phyloP scores from a whole-genome alignment of 2,888 invertebrate genomes.

The Lomographa bimaculata region DNA sequence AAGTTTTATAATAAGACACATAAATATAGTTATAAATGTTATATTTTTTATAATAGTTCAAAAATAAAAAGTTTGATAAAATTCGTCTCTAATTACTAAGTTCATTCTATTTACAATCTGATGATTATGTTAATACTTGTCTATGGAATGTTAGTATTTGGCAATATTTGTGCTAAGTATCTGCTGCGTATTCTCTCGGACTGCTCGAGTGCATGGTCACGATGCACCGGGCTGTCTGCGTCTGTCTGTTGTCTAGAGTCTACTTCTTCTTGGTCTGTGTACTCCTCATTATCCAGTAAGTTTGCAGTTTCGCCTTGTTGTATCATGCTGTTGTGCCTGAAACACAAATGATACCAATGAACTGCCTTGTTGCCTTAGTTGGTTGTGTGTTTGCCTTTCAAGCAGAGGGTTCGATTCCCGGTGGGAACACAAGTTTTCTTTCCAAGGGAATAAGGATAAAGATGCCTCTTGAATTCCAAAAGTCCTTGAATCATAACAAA shows the following conservation, averaged over 20 bases:
- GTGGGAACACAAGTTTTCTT: too few species aligned
- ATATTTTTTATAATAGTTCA: constrained; percentile 20
- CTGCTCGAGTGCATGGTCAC: constrained; percentile 55
- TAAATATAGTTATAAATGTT: constrained; percentile 11
- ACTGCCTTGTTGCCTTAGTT: too few species aligned
- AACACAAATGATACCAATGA: too few species aligned
- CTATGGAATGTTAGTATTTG: constrained; percentile 63
- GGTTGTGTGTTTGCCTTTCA: background rate
- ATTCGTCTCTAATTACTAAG: constrained; percentile 26
- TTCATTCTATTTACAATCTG: constrained; percentile 33
- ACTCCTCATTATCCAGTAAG: constrained; percentile 63
- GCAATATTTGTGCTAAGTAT: constrained; percentile 76
- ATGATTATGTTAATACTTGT: constrained; percentile 52
- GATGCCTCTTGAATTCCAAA: too few species aligned
- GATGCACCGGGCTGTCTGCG: constrained; percentile 36
- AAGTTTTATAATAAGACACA: constrained; percentile 7
- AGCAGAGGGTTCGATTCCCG: too few species aligned
- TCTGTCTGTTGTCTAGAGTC: constrained; percentile 47
- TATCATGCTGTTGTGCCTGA: constrained; percentile 34
- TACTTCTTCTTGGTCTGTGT: constrained; percentile 62
- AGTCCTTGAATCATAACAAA: too few species aligned
- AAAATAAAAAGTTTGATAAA: constrained; percentile 26
- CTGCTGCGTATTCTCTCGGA: constrained; percentile 75
- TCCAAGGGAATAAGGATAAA: too few species aligned
- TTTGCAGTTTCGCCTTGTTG: constrained; percentile 64